Conservation (phyloP, 2,113 vertebrate species). For the human region DNA sequence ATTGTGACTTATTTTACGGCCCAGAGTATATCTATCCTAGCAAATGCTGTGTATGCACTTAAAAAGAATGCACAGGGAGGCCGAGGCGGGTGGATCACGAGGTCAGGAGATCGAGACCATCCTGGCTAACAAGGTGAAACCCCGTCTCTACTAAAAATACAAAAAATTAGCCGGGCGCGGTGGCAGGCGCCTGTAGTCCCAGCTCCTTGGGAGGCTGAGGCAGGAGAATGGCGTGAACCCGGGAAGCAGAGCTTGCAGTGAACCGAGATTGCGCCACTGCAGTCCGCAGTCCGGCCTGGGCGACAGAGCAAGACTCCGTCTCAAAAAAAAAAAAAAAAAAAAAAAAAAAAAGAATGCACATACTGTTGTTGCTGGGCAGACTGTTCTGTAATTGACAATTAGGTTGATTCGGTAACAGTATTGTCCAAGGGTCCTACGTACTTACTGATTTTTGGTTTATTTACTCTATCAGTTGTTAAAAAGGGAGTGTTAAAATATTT, state of each 20-base stretch:
- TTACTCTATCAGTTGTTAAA: background rate
- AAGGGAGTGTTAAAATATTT: background rate
- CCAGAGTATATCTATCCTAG: background rate
- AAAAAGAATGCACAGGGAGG: background rate
- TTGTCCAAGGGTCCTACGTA: background rate
- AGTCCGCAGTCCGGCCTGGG: no score
- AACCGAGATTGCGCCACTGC: no score
- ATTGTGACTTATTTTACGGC: background rate
- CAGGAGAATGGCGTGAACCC: no score
- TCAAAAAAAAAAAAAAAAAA: constrained; percentile 9
- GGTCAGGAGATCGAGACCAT: no score
- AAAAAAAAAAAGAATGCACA: background rate
- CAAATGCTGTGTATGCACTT: background rate
- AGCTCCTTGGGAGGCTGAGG: no score
- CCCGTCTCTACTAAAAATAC: no score
- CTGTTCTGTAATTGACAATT: background rate
- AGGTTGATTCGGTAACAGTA: background rate
- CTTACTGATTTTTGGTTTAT: background rate
- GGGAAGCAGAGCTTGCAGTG: no score
- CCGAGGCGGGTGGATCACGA: no score
- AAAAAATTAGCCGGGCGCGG: no score
- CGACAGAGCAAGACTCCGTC: no score
- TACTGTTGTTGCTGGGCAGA: background rate
- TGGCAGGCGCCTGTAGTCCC: no score
- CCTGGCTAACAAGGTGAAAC: no score